Evolutionary conservation across 2,113 vertebrate species (phyloP).

Genomic region (Tylochromis polylepis): DNA sequence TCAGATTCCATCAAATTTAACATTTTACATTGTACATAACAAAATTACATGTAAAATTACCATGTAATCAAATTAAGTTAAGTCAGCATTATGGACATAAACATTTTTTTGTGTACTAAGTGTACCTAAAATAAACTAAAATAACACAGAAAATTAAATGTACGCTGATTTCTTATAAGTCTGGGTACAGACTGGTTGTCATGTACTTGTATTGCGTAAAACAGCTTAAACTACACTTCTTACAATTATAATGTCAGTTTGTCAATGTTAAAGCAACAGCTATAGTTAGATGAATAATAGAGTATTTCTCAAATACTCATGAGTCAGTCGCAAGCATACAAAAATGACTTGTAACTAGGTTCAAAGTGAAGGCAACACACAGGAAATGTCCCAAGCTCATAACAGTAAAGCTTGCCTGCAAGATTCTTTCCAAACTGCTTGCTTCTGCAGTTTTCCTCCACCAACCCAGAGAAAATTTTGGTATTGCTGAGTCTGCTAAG

Average conservation of each 20-base stretch:
- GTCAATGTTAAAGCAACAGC: not conserved
- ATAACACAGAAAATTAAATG: not conserved
- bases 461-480: not conserved
- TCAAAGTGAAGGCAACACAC: not conserved
- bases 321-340: not conserved
- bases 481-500: not conserved
- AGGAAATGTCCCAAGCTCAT: not conserved
- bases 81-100: not conserved
- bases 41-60: not conserved
- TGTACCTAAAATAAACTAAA: not conserved
- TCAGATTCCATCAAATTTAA: not conserved
- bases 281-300: too few relatives aligned
- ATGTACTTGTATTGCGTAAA: not conserved
- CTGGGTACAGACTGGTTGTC: not conserved
- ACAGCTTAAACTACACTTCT: not conserved
- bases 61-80: not conserved
- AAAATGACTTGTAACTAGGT: not conserved
- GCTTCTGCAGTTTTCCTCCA: not conserved
- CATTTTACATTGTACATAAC: not conserved
- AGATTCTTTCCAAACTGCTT: not conserved
- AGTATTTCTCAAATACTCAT: not conserved
- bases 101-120: not conserved
- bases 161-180: not conserved
- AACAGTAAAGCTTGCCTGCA: not conserved
- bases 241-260: not conserved